These are phyloP conservation scores for Lampris megalopsis DNA, from an alignment of 2,113 vertebrate genomes.

Conservation along the genomic window DNA sequence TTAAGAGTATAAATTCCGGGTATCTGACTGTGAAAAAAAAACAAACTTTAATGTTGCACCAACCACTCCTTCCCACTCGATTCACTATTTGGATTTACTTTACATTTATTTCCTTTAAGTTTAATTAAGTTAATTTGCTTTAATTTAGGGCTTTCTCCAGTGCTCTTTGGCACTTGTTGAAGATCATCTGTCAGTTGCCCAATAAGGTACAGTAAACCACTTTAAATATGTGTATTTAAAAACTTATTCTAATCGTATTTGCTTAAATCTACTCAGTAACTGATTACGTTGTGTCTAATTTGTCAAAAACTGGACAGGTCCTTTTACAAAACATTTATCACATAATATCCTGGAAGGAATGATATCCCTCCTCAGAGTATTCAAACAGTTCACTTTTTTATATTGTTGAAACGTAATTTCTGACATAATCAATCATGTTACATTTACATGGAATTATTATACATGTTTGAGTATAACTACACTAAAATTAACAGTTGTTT, in stretches of 20 bases:
- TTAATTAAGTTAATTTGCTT: conserved; percentile 80
- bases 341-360: conserved; percentile 57
- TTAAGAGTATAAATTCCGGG: conserved; percentile 82
- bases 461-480: conserved; percentile 75
- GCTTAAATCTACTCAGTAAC: conserved; percentile 55
- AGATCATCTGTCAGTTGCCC: conserved; percentile 80
- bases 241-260: conserved; percentile 51
- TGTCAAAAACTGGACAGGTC: conserved; percentile 35
- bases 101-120: conserved; percentile 81
- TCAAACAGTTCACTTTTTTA: conserved; percentile 55
- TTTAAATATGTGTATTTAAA: conserved; percentile 74
- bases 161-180: conserved; percentile 84
- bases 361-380: conserved; percentile 66
- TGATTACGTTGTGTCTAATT: conserved; percentile 53
- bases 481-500: conserved; percentile 47
- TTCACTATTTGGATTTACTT: conserved; percentile 78
- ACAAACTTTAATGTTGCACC: conserved; percentile 77
- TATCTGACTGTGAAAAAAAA: conserved; percentile 80
- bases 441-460: conserved; percentile 75
- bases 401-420: conserved; percentile 43
- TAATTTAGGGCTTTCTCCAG: conserved; percentile 76
- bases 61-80: conserved; percentile 77
- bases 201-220: conserved; percentile 86
- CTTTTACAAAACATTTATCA: conserved; percentile 57
- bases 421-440: conserved; percentile 44